Conservation (phyloP, 2,888 invertebrate species). For the Apeira syringaria region DNA sequence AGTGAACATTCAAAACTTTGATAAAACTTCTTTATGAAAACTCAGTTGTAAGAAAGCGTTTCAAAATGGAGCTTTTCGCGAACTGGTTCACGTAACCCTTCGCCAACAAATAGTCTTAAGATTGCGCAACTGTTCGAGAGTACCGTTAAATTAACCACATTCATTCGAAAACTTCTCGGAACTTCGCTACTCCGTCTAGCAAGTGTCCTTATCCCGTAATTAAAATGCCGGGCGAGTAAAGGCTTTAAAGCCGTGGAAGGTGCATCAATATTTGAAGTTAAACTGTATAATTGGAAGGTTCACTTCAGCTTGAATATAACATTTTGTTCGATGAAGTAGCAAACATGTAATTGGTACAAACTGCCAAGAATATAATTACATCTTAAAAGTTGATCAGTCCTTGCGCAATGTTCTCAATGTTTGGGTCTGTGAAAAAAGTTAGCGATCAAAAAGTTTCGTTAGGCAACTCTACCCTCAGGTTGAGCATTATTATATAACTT, state of each 20-base stretch:
- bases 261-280: conserved; percentile 32
- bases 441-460: conserved; percentile 10
- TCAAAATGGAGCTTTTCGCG: conserved; percentile 22
- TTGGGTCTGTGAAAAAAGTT: conserved; percentile 3
- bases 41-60: conserved; percentile 30
- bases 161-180: conserved; percentile 64
- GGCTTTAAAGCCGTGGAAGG: conserved; percentile 23
- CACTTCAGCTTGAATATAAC: conserved; percentile 27
- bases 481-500: conserved; percentile 12
- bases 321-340: conserved; percentile 33
- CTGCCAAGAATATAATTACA: conserved; percentile 24
- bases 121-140: conserved; percentile 57
- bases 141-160: conserved; percentile 69
- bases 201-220: conserved; percentile 55
- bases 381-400: conserved; percentile 8
- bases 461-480: conserved; percentile 7
- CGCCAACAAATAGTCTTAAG: conserved; percentile 48
- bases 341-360: conserved; percentile 37
- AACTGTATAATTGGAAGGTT: conserved; percentile 23
- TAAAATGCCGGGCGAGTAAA: conserved; percentile 37
- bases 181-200: conserved; percentile 46
- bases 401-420: conserved; percentile 13
- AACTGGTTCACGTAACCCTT: conserved; percentile 40
- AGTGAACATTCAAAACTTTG: conserved; percentile 3
- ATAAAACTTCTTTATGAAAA: conserved; percentile 21